phyloP scores from a whole-genome alignment of 2,888 invertebrate genomes.

The Nomada hirtipes region DNA sequence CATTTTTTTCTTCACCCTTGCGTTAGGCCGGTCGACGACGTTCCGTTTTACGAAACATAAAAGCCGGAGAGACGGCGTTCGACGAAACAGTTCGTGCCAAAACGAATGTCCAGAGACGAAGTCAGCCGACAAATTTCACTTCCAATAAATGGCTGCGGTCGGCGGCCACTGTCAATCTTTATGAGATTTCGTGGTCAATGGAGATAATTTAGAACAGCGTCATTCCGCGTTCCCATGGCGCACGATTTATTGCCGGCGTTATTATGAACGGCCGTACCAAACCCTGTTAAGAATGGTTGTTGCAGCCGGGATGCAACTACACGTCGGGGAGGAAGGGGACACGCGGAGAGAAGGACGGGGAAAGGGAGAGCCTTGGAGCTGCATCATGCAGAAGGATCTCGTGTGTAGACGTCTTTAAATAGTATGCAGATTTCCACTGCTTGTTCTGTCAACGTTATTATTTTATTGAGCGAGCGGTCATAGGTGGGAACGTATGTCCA shows the following conservation, averaged over 20 bases:
- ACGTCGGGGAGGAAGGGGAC: not conserved
- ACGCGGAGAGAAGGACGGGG: not conserved
- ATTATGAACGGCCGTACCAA: conserved; percentile 61
- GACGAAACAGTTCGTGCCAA: conserved; percentile 45
- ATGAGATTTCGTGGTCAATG: conserved; percentile 79
- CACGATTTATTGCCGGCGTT: conserved; percentile 67
- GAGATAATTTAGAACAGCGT: conserved; percentile 77
- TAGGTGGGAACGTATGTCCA: conserved; percentile 39
- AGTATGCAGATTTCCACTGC: conserved; percentile 59
- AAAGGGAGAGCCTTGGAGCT: conserved; percentile 16
- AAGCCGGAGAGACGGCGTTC: conserved; percentile 39
- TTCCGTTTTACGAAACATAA: conserved; percentile 60
- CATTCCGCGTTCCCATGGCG: conserved; percentile 65
- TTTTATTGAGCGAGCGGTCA: conserved; percentile 46
- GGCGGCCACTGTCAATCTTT: conserved; percentile 80
- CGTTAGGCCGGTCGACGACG: conserved; percentile 1
- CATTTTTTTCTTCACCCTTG: not conserved
- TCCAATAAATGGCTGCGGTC: conserved; percentile 80
- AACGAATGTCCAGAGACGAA: conserved; percentile 49
- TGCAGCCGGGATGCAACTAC: conserved; percentile 53
- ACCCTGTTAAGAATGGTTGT: conserved; percentile 56
- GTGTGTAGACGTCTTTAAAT: conserved; percentile 52
- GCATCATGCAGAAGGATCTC: conserved; percentile 26
- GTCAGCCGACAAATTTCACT: conserved; percentile 76
- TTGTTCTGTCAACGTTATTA: conserved; percentile 59